Evolutionary conservation across 2,888 invertebrate genomes (phyloP).

Genomic region (Quadriops clusia): DNA sequence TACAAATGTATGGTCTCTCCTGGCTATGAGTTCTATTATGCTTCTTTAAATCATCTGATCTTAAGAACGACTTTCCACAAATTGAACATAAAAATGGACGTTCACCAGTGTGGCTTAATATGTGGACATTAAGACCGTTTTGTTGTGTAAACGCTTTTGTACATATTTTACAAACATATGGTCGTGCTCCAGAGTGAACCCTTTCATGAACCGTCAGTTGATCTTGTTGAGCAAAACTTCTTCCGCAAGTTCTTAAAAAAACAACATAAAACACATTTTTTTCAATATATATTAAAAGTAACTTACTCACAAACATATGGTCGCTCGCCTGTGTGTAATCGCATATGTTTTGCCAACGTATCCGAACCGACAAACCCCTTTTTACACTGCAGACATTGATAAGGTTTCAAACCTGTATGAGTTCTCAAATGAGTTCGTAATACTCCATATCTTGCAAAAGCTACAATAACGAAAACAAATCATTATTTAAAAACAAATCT

Average conservation of each 20-base stretch:
- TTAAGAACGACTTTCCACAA: conserved; percentile 25
- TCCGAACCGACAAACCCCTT: conserved; percentile 19
- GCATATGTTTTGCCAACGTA: conserved; percentile 18
- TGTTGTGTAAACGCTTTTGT: conserved; percentile 26
- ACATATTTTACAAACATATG: conserved; percentile 26
- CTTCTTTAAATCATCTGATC: conserved; percentile 25
- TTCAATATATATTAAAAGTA: background rate
- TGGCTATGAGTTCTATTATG: conserved; percentile 24
- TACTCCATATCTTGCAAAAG: conserved; percentile 18
- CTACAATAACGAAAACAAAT: conserved; percentile 12
- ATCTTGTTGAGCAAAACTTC: conserved; percentile 21
- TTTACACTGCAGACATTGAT: conserved; percentile 15
- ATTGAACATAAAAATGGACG: conserved; percentile 23
- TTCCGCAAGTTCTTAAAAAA: conserved; percentile 19
- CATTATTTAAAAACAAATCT: too few relatives aligned
- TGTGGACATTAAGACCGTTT: conserved; percentile 27
- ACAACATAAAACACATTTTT: conserved; percentile 2
- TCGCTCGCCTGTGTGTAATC: conserved; percentile 17
- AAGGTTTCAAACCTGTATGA: conserved; percentile 17
- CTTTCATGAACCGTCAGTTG: conserved; percentile 23
- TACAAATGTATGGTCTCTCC: conserved; percentile 25
- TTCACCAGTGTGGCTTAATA: conserved; percentile 27
- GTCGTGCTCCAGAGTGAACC: conserved; percentile 22
- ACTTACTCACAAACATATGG: conserved; percentile 14
- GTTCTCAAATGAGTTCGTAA: conserved; percentile 19